These are phyloP conservation scores for Borostomias antarcticus DNA, from an alignment of 2,797 vertebrate species.

Conservation along the genomic window DNA sequence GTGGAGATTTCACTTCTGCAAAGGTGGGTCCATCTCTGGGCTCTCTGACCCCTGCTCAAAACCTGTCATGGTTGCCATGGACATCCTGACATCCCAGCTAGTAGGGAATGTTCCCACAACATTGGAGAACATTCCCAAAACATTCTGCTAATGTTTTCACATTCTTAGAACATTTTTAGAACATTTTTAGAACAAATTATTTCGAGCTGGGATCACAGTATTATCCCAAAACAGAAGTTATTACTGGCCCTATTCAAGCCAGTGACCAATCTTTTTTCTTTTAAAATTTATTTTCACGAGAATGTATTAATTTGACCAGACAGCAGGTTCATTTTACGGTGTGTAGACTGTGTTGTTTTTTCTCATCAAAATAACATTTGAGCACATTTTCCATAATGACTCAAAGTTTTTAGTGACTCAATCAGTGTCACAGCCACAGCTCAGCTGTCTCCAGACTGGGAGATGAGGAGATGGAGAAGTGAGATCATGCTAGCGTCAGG, in stretches of 20 bases:
- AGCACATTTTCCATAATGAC: background rate
- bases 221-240: too few relatives aligned
- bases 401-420: background rate
- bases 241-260: too few relatives aligned
- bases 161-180: too few relatives aligned
- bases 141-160: too few relatives aligned
- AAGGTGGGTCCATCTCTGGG: background rate
- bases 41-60: background rate
- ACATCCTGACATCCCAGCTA: too few relatives aligned
- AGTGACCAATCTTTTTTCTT: too few relatives aligned
- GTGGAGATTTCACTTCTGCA: background rate
- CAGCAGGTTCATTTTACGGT: too few relatives aligned
- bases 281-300: background rate
- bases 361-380: background rate
- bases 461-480: constrained; percentile 49
- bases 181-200: too few relatives aligned
- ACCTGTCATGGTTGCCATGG: background rate
- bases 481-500: constrained; percentile 51
- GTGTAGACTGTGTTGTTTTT: background rate
- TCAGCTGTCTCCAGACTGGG: constrained; percentile 18
- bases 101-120: background rate
- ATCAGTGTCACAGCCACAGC: background rate
- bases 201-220: too few relatives aligned
- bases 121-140: too few relatives aligned
- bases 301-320: too few relatives aligned